phyloP scores from a whole-genome alignment of 2,888 invertebrate species.

The Drosophila seclusa region DNA sequence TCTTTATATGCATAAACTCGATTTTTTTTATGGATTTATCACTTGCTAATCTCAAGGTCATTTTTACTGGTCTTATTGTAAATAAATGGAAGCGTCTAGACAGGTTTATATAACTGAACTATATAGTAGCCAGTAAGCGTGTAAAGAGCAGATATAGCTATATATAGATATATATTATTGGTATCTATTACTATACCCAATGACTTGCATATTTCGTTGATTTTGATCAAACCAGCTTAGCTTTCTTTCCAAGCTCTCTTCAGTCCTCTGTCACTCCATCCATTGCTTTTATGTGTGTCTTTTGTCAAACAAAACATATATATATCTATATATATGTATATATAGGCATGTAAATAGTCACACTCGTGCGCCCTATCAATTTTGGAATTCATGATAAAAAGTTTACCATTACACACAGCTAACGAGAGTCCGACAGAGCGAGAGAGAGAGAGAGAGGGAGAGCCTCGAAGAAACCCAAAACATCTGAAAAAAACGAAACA shows the following conservation, averaged over 20 bases:
- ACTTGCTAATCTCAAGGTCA: constrained; percentile 74
- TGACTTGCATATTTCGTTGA: constrained; percentile 47
- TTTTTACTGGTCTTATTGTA: constrained; percentile 29
- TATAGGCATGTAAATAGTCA: constrained; percentile 24
- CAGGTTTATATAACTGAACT: constrained; percentile 37
- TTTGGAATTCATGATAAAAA: constrained; percentile 70
- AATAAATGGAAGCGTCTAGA: constrained; percentile 42
- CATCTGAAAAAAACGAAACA: constrained; percentile 36
- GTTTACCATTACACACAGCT: constrained; percentile 67
- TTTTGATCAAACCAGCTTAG: constrained; percentile 7
- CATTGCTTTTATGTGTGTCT: neutral
- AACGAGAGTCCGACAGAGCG: constrained; percentile 17
- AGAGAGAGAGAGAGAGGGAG: constrained; percentile 1
- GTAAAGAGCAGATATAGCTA: neutral
- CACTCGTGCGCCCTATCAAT: constrained; percentile 67
- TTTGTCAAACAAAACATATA: neutral
- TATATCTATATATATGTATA: neutral
- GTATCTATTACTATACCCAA: constrained; percentile 3
- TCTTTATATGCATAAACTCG: constrained; percentile 22
- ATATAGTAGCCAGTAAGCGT: constrained; percentile 26
- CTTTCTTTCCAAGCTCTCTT: constrained; percentile 39
- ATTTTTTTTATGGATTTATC: constrained; percentile 52
- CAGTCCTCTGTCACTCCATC: neutral
- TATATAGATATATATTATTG: neutral
- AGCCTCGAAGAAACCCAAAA: constrained; percentile 55